These are phyloP conservation scores for Sepiola atlantica DNA, from an alignment of 2,888 invertebrate species.

Conservation along the genomic window DNA sequence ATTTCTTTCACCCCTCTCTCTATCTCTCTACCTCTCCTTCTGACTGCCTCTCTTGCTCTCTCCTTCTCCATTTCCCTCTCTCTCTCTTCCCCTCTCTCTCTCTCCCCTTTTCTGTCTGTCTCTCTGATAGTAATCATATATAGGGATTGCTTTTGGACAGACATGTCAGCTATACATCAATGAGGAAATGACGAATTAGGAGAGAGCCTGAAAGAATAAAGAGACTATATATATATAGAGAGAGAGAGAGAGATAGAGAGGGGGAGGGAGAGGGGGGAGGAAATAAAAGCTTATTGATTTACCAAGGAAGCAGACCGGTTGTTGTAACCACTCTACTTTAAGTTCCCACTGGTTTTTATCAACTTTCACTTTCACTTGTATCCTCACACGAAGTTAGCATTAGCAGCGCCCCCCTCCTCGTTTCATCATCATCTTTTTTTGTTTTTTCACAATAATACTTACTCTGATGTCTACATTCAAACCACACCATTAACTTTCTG, in stretches of 20 bases:
- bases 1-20: background rate
- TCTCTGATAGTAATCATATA: background rate
- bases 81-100: background rate
- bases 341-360: conserved; percentile 23
- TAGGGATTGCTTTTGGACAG: conserved; percentile 32
- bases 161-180: conserved; percentile 7
- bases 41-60: background rate
- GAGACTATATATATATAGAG: background rate
- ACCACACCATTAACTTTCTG: too few species aligned
- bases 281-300: conserved; percentile 4
- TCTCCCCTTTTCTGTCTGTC: background rate
- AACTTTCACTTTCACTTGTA: conserved; percentile 4
- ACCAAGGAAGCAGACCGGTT: background rate
- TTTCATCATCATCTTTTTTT: too few species aligned
- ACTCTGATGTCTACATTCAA: too few species aligned
- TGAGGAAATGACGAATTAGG: background rate
- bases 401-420: background rate
- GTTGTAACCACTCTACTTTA: background rate
- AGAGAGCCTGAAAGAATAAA: background rate
- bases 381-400: background rate
- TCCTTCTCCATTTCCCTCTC: background rate
- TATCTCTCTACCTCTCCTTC: background rate
- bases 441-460: too few species aligned
- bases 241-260: background rate
- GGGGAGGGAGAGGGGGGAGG: background rate